Percentiles rank a stretch among this genome's conserved stretches.
Evolutionary conservation across 2,797 vertebrate species (phyloP).

Genomic region (Strix occidentalis): DNA sequence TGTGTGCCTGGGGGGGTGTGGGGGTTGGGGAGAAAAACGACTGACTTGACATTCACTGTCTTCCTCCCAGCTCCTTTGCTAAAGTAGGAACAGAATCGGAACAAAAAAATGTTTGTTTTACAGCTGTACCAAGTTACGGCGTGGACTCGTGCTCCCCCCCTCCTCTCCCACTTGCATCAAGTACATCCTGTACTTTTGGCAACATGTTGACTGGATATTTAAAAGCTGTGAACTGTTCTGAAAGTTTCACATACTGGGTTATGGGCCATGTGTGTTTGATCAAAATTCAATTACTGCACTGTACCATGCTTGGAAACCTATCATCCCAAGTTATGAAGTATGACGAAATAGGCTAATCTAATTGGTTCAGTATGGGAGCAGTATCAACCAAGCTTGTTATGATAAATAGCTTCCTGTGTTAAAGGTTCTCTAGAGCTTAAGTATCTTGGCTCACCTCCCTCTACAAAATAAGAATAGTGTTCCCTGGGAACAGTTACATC

Average conservation of each 20-base stretch:
- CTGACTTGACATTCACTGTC: constrained; percentile 66
- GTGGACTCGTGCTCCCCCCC: constrained; percentile 67
- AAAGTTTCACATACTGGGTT: constrained; percentile 86
- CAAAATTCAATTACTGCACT: constrained; percentile 94
- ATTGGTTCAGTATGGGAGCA: constrained; percentile 91
- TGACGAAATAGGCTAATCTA: constrained; percentile 88
- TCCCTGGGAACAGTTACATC: constrained; percentile 80
- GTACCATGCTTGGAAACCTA: constrained; percentile 87
- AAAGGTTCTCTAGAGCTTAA: constrained; percentile 86
- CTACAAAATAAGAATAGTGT: constrained; percentile 78
- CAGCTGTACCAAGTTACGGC: constrained; percentile 81
- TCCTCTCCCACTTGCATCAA: constrained; percentile 72
- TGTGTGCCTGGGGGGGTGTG: constrained; percentile 4
- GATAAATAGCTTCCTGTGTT: constrained; percentile 91
- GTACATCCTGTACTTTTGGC: constrained; percentile 90
- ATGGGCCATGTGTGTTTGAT: constrained; percentile 93
- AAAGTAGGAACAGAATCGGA: constrained; percentile 75
- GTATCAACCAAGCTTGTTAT: constrained; percentile 87
- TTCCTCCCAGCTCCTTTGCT: constrained; percentile 70
- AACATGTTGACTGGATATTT: constrained; percentile 84
- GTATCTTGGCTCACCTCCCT: constrained; percentile 82
- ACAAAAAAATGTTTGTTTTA: constrained; percentile 83
- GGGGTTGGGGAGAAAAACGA: constrained; percentile 51
- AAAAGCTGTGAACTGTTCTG: constrained; percentile 83
- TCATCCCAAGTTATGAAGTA: constrained; percentile 88